Evolutionary conservation across 2,797 vertebrate genomes (phyloP).

Genomic region (Coreius guichenoti): DNA sequence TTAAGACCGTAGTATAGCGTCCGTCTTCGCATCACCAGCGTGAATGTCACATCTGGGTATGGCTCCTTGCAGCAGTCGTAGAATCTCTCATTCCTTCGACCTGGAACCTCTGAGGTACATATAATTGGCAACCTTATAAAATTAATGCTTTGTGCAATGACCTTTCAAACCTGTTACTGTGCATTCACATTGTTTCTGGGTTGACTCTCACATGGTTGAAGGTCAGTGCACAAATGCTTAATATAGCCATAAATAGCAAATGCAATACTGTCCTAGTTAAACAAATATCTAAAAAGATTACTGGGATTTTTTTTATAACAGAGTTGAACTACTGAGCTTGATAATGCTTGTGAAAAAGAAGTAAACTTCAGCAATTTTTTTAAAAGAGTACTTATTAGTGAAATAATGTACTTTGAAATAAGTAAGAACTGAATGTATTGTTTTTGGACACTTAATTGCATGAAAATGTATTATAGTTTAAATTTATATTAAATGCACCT

Average conservation of each 20-base stretch:
- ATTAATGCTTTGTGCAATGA: neutral
- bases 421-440: neutral
- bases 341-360: neutral
- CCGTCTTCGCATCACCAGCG: conserved; percentile 85
- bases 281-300: neutral
- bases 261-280: neutral
- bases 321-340: neutral
- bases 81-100: conserved; percentile 81
- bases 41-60: conserved; percentile 86
- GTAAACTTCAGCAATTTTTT: neutral
- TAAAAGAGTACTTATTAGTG: neutral
- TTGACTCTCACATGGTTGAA: neutral
- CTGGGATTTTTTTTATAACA: neutral
- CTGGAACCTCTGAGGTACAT: conserved; percentile 76
- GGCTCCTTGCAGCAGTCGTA: conserved; percentile 88
- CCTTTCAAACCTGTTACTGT: neutral
- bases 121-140: neutral
- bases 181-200: neutral
- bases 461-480: too few relatives aligned
- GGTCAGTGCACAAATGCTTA: neutral
- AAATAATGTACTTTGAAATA: neutral
- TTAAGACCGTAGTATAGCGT: conserved; percentile 88
- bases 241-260: too few relatives aligned
- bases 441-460: too few relatives aligned
- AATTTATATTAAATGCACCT: too few relatives aligned